A percentile compares a stretch with the other conserved stretches of the same genome.
Evolutionary conservation across 2,888 invertebrate species (phyloP).

Genomic region (Drosophila meridiana): DNA sequence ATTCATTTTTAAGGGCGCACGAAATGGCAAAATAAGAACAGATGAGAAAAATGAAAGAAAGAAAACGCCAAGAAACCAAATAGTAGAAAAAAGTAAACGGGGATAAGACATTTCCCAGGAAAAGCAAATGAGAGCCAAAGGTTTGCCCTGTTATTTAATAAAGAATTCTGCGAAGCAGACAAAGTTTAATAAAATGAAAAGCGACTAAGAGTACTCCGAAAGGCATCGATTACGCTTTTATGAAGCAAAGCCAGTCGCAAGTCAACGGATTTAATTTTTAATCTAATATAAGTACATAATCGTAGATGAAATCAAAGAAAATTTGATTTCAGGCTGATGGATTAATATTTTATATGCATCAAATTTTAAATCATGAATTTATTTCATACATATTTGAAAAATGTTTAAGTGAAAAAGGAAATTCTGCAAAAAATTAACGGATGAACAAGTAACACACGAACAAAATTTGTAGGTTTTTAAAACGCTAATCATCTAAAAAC

Average conservation of each 20-base stretch:
- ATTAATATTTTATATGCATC: neutral
- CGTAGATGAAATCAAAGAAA: neutral
- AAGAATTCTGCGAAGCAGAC: slow-evolving; percentile 3
- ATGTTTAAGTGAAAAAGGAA: no score
- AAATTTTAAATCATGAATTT: neutral
- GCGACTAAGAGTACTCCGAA: neutral
- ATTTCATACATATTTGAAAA: no score
- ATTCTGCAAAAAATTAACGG: no score
- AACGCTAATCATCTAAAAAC: no score
- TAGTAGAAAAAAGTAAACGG: slow-evolving; percentile 11
- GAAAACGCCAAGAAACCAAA: slow-evolving; percentile 19
- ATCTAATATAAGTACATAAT: neutral
- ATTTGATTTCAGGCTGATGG: neutral
- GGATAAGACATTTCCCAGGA: neutral
- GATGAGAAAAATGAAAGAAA: neutral
- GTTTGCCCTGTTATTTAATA: slow-evolving; percentile 25
- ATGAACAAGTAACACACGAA: no score
- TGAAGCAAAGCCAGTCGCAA: neutral
- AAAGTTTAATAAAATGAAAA: slow-evolving; percentile 1
- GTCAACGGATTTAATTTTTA: neutral
- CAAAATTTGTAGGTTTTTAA: no score
- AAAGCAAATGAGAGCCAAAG: slow-evolving; percentile 4
- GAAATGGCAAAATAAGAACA: slow-evolving; percentile 9
- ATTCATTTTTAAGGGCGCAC: slow-evolving; percentile 32
- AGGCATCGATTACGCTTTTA: slow-evolving; percentile 6